A percentile compares a stretch with the other conserved stretches of the same genome.
phyloP scores from a whole-genome alignment of 2,888 invertebrate genomes.

The Machimus atricapillus region DNA sequence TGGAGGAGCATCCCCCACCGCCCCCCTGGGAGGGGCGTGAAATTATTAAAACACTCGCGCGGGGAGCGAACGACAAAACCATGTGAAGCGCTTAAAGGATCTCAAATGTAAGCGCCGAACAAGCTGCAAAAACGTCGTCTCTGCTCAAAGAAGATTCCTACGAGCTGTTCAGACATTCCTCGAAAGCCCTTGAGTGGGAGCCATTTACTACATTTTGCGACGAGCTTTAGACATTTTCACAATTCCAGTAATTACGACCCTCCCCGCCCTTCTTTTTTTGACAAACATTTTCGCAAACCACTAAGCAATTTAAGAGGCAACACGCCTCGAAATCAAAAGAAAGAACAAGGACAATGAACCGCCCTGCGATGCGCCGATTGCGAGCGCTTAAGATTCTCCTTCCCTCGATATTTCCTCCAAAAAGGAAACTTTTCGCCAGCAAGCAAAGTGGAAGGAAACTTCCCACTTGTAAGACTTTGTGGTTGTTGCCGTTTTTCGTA shows the following conservation, averaged over 20 bases:
- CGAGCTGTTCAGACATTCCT: slow-evolving; percentile 1
- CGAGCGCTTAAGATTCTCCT: background rate
- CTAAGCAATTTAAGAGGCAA: background rate
- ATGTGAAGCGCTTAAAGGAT: slow-evolving; percentile 1
- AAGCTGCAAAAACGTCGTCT: background rate
- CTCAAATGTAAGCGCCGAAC: background rate
- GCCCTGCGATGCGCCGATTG: background rate
- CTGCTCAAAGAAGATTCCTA: background rate
- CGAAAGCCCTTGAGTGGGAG: background rate
- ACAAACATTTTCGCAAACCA: background rate
- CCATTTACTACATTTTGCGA: background rate
- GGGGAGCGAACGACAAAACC: background rate
- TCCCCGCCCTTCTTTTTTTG: background rate
- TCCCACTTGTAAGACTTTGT: background rate
- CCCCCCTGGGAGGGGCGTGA: background rate
- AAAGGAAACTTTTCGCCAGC: background rate
- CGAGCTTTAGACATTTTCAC: background rate
- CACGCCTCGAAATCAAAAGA: background rate
- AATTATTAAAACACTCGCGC: background rate
- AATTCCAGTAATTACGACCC: background rate
- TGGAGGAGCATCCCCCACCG: background rate
- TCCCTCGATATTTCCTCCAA: background rate
- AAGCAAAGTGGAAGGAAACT: background rate
- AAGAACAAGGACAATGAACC: background rate
- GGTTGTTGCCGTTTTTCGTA: background rate